These are phyloP conservation scores for Misgurnus anguillicaudatus DNA, from an alignment of 2,113 vertebrate species.

Conservation along the genomic window DNA sequence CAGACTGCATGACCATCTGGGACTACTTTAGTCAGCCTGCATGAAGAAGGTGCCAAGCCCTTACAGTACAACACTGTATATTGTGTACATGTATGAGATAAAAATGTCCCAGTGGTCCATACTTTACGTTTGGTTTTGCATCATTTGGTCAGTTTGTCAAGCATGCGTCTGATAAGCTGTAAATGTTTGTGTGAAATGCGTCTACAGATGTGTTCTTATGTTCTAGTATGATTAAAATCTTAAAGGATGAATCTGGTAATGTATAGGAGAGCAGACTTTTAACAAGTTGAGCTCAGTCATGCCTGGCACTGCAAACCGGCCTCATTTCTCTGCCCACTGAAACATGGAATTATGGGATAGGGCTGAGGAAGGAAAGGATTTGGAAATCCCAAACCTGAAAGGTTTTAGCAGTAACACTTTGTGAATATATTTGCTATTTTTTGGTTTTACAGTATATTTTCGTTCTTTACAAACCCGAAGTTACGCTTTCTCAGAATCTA, in stretches of 20 bases:
- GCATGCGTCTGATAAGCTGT: background rate
- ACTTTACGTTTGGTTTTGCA: background rate
- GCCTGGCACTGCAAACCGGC: background rate
- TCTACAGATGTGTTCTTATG: background rate
- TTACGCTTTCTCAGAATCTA: too few relatives aligned
- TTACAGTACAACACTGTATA: background rate
- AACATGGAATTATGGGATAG: slow-evolving; percentile 18
- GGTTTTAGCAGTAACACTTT: background rate
- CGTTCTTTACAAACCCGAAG: too few relatives aligned
- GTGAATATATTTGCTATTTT: too few relatives aligned
- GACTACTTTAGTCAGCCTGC: slow-evolving; percentile 67
- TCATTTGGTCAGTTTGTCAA: background rate
- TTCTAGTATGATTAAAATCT: background rate
- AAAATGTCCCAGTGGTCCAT: background rate
- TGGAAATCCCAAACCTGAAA: background rate
- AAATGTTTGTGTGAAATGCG: slow-evolving; percentile 14
- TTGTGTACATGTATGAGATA: slow-evolving; percentile 8
- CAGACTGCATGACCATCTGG: slow-evolving; percentile 69
- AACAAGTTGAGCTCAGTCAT: slow-evolving; percentile 29
- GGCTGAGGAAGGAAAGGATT: background rate
- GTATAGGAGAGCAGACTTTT: slow-evolving; percentile 7
- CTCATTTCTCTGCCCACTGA: slow-evolving; percentile 28
- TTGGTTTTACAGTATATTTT: too few relatives aligned
- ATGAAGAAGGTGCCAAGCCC: slow-evolving; percentile 52
- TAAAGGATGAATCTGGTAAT: background rate